Conservation (phyloP, 2,888 invertebrate genomes). For the Eristalinus sepulchralis region DNA sequence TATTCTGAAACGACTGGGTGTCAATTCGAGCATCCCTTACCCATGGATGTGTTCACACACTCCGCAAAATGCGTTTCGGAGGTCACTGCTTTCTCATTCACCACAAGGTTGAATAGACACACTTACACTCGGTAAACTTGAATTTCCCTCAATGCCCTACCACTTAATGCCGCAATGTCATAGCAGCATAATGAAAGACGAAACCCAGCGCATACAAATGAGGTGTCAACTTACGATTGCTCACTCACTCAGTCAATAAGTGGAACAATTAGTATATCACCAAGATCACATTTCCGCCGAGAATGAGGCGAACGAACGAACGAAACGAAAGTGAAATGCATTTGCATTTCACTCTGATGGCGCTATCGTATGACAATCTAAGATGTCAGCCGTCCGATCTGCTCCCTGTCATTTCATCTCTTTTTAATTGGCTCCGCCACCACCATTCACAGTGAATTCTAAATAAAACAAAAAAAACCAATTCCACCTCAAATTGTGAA, state of each 20-base stretch:
- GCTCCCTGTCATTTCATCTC: background rate
- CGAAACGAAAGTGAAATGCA: background rate
- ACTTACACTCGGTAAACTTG: slow-evolving; percentile 1
- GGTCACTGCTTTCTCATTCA: slow-evolving; percentile 13
- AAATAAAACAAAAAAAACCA: background rate
- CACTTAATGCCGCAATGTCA: background rate
- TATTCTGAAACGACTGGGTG: too few relatives aligned
- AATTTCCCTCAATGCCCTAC: slow-evolving; percentile 6
- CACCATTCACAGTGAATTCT: background rate
- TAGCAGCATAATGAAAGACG: slow-evolving; percentile 1
- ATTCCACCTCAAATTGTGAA: slow-evolving; percentile 29
- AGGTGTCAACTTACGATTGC: slow-evolving; percentile 41
- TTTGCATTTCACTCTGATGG: background rate
- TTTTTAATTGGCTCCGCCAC: background rate
- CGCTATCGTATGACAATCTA: background rate
- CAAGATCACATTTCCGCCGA: slow-evolving; percentile 11
- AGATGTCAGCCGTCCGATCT: background rate
- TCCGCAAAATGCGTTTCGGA: background rate
- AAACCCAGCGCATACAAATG: slow-evolving; percentile 15
- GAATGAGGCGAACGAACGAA: slow-evolving; percentile 1
- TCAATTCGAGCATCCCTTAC: too few relatives aligned
- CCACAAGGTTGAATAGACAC: background rate
- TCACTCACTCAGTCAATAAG: slow-evolving; percentile 1
- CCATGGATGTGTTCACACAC: background rate
- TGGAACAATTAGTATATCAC: slow-evolving; percentile 12